Conservation (phyloP, 2,113 vertebrate genomes). For the Labrus mixtus region DNA sequence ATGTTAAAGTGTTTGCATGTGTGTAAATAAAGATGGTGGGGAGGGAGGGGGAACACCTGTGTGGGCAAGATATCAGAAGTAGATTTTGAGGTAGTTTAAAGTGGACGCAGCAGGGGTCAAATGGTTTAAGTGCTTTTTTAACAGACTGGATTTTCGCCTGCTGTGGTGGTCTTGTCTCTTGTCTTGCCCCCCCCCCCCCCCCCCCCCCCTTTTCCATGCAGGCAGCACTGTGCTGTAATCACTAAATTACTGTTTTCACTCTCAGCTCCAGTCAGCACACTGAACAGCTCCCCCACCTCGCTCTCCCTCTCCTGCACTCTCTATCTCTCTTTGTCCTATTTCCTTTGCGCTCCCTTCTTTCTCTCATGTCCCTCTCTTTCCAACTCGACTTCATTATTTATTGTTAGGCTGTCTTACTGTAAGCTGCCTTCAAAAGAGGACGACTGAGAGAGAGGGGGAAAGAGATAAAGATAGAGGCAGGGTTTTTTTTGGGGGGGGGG, state of each 20-base stretch:
- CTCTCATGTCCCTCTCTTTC: conserved; percentile 33
- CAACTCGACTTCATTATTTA: conserved; percentile 68
- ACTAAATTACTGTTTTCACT: conserved; percentile 85
- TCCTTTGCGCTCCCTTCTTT: conserved; percentile 38
- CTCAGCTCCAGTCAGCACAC: conserved; percentile 72
- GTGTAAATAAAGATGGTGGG: neutral
- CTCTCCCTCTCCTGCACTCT: conserved; percentile 36
- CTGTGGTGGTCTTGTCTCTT: conserved; percentile 62
- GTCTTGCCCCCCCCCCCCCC: conserved; percentile 22
- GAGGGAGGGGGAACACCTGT: neutral
- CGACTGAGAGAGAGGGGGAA: conserved; percentile 18
- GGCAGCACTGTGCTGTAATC: conserved; percentile 79
- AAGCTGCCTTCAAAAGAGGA: conserved; percentile 59
- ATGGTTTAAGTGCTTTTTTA: conserved; percentile 76
- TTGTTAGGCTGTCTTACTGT: conserved; percentile 64
- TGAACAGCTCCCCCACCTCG: conserved; percentile 40
- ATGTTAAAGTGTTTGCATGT: neutral
- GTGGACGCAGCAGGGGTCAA: conserved; percentile 53
- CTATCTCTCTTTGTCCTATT: conserved; percentile 61
- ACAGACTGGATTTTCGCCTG: conserved; percentile 58
- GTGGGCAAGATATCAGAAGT: neutral
- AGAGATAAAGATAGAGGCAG: conserved; percentile 42
- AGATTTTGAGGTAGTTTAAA: conserved; percentile 32
- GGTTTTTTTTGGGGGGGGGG: conserved; percentile 35
- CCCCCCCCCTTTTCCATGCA: conserved; percentile 42